A percentile compares a stretch with the other conserved stretches of the same genome.
phyloP scores from a whole-genome alignment of 2,888 invertebrate species.

The Ochropacha duplaris region DNA sequence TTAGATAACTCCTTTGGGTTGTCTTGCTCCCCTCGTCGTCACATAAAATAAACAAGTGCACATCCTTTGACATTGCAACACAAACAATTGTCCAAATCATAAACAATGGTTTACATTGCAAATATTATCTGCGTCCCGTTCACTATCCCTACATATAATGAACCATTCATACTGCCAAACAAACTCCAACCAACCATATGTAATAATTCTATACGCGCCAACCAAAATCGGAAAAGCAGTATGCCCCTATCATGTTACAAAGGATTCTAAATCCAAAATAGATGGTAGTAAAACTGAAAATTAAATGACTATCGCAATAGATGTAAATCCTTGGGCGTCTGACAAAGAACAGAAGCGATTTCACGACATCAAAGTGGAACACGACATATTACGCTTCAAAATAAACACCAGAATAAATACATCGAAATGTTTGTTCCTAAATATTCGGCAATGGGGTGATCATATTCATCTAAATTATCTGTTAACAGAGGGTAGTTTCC shows the following conservation, averaged over 20 bases:
- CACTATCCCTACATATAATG: constrained; percentile 79
- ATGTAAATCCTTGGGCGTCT: constrained; percentile 76
- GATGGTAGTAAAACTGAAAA: constrained; percentile 73
- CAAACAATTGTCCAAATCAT: constrained; percentile 82
- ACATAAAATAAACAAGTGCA: constrained; percentile 75
- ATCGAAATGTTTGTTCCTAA: constrained; percentile 79
- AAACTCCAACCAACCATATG: constrained; percentile 82
- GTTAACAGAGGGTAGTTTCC: constrained; percentile 71
- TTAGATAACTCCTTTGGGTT: constrained; percentile 46
- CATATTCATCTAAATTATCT: constrained; percentile 73
- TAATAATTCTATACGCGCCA: constrained; percentile 73
- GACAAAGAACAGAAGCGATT: constrained; percentile 82
- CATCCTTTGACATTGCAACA: constrained; percentile 80
- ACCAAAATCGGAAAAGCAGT: constrained; percentile 50
- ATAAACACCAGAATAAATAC: constrained; percentile 82
- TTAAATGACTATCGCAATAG: constrained; percentile 69
- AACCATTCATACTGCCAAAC: constrained; percentile 82
- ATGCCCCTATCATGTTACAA: constrained; percentile 68
- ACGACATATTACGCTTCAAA: constrained; percentile 82
- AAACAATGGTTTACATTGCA: constrained; percentile 81
- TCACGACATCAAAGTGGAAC: constrained; percentile 83
- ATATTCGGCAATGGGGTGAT: constrained; percentile 78
- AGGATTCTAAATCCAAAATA: constrained; percentile 72
- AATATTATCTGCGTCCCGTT: constrained; percentile 73
- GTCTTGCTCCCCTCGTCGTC: constrained; percentile 44